A percentile compares a stretch with the other conserved stretches of the same genome.
phyloP scores from a whole-genome alignment of 2,113 vertebrate genomes.

The Neopipo cinnamomea region DNA sequence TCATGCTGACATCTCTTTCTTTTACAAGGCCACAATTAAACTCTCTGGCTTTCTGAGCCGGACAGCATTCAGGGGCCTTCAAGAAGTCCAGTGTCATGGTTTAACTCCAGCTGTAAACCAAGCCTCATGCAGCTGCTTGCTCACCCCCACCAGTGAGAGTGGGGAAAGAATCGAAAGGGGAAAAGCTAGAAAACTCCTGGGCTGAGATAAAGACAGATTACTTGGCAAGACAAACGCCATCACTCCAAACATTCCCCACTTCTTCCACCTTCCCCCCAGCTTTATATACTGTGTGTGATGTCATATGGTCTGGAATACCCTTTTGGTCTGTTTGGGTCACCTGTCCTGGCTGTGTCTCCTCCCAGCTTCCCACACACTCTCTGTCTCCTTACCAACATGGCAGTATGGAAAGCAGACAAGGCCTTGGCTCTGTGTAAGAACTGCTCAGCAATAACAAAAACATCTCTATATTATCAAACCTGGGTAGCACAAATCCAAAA shows the following conservation, averaged over 20 bases:
- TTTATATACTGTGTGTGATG: background rate
- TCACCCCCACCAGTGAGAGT: background rate
- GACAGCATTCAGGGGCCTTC: background rate
- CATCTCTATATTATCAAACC: background rate
- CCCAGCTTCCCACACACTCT: rapidly evolving
- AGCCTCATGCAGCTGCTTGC: background rate
- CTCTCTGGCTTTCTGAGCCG: background rate
- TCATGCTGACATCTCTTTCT: background rate
- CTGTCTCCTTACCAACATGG: rapidly evolving
- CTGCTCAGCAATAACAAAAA: background rate
- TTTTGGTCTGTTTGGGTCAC: background rate
- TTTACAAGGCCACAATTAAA: background rate
- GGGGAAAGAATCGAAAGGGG: background rate
- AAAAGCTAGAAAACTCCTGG: background rate
- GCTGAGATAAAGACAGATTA: background rate
- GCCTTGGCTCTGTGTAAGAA: background rate
- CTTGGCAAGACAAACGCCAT: background rate
- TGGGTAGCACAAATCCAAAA: background rate
- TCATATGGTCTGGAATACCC: background rate
- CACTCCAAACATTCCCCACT: background rate
- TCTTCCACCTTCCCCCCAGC: background rate
- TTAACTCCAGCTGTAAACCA: background rate
- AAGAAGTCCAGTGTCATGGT: background rate
- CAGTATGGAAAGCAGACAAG: background rate
- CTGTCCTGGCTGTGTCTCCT: background rate